Conservation (phyloP, 2,888 invertebrate species). For the Adineta ricciae region DNA sequence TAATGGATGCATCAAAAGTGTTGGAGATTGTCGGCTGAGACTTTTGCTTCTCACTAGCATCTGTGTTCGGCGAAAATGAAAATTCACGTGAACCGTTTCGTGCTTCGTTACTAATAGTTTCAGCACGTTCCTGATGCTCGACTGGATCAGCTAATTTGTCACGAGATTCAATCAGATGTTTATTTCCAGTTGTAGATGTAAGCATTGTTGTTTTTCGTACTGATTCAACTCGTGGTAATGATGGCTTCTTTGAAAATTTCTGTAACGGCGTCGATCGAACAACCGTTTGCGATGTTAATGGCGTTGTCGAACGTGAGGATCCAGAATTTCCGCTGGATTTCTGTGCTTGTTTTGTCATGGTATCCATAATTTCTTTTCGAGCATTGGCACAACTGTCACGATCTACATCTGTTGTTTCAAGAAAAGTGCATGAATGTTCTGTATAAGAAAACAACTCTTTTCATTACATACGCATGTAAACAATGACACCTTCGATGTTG, state of each 20-base stretch:
- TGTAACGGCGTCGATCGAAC: neutral
- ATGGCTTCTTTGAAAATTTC: neutral
- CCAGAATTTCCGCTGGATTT: neutral
- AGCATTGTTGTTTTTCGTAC: neutral
- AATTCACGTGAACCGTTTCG: neutral
- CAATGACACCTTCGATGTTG: neutral
- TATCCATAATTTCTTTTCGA: neutral
- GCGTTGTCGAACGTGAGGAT: neutral
- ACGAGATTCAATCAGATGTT: neutral
- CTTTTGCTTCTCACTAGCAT: neutral
- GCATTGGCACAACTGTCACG: neutral
- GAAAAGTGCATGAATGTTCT: neutral
- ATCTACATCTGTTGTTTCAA: neutral
- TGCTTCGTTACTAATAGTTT: neutral
- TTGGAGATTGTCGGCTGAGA: neutral
- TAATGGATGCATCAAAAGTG: neutral
- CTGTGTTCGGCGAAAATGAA: neutral
- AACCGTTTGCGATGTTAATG: neutral
- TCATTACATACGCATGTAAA: neutral
- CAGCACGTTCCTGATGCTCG: neutral
- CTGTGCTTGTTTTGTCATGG: neutral
- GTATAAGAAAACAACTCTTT: neutral
- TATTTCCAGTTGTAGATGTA: neutral
- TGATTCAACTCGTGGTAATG: neutral
- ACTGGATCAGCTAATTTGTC: neutral